Percentiles rank a stretch among this genome's conserved stretches.
Evolutionary conservation across 2,113 vertebrate genomes (phyloP).

Genomic region (Marmota flaviventris): DNA sequence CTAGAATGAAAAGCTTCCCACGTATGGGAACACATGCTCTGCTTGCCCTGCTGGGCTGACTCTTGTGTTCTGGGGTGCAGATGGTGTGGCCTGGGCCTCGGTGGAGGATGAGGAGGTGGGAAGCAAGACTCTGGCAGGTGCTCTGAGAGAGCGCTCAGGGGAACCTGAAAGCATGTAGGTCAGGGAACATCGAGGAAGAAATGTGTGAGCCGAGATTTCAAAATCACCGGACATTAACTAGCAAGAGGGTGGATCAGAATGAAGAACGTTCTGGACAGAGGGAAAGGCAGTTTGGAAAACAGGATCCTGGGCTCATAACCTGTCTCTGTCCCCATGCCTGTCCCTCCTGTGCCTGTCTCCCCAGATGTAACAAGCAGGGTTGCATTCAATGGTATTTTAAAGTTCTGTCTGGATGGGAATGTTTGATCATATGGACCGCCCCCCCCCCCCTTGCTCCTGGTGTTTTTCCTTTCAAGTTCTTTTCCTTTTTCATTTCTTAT

Average conservation of each 20-base stretch:
- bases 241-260: not conserved
- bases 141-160: not conserved
- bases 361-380: not conserved
- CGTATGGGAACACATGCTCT: not conserved
- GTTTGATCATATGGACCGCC: too few relatives aligned
- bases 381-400: not conserved
- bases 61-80: not conserved
- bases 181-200: not conserved
- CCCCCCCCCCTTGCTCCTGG: fast-evolving
- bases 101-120: not conserved
- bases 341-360: not conserved
- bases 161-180: not conserved
- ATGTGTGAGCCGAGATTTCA: not conserved
- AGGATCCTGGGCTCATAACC: not conserved
- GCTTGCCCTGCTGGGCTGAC: not conserved
- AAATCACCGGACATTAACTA: not conserved
- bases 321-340: not conserved
- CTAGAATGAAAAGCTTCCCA: not conserved
- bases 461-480: not conserved
- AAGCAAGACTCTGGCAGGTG: not conserved
- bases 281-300: not conserved
- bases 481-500: not conserved
- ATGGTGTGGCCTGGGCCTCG: not conserved
- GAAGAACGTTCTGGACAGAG: not conserved
- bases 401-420: not conserved